Evolutionary conservation across 2,113 vertebrate species (phyloP).

Genomic region (Psophia crepitans): DNA sequence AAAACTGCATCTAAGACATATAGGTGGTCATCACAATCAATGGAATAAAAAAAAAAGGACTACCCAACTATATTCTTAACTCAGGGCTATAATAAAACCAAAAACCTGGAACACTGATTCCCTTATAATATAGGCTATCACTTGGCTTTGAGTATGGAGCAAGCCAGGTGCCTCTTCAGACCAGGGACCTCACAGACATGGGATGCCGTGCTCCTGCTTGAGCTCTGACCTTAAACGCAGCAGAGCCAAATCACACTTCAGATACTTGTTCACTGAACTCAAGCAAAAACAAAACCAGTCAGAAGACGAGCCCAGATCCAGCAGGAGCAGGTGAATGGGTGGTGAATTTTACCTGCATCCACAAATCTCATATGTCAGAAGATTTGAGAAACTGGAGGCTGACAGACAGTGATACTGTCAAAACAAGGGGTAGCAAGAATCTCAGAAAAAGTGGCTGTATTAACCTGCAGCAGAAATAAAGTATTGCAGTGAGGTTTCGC

Average conservation of each 20-base stretch:
- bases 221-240: neutral
- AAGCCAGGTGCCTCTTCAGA: neutral
- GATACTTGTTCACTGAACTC: neutral
- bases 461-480: neutral
- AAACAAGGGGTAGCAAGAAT: neutral
- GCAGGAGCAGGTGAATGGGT: fast-evolving
- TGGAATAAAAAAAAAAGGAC: neutral
- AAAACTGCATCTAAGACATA: neutral
- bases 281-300: neutral
- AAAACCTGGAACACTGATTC: neutral
- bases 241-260: neutral
- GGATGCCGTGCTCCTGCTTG: neutral
- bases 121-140: neutral
- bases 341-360: neutral
- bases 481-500: neutral
- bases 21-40: neutral
- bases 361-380: neutral
- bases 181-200: neutral
- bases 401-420: neutral
- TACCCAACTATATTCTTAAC: neutral
- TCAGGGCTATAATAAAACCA: neutral
- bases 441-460: neutral
- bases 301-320: neutral
- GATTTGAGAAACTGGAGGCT: neutral
- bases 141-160: neutral